Base-by-base conservation (phyloP, 1,140 invertebrate genomes). In the Drosophila simulans region DNA sequence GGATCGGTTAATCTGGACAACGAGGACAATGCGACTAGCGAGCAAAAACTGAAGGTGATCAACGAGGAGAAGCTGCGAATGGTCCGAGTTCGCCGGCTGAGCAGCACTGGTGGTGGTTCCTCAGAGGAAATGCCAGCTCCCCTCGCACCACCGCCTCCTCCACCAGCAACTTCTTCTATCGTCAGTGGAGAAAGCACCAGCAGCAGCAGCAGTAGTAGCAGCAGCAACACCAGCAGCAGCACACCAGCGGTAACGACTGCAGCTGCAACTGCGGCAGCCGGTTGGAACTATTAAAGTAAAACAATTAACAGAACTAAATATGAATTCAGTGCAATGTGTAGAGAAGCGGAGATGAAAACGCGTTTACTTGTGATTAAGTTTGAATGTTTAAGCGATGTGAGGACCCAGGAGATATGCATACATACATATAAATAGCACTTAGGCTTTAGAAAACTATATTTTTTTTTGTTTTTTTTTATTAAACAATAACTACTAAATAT, bases 311-410 rank as follows among this genome's bases (percentile, higher is more conserved):
- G 37, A 2, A 42, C 42, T 11, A 34, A 49, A n/a, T 22, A 20
- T 42, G 20, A 55, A 68, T 34, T 65, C 63, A 70, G 84, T 89
- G 84, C 84, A 89, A 89, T 89, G 83, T 62, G 49, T 70, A 48
- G 70, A 72, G 62, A 31, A 31, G 46, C 20, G 42, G 42, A 45
- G 17, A 45, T 20, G 34, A 17, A 37, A 48, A 51, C 58, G 77
- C 75, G 84, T 83, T 88, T 88, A 83, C 84, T 84, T 88, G 84
- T 89, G 84, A 89, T 89, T 89, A 80, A 84, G 82, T 85, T 85
- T 85, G 71, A 71, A 64, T 72, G 65, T 65, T 65, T 64, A 15
- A 10, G 31, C 39, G 25, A 43, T 54, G 35, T 34, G 25, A 48
- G 65, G 51, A 59, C 51, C 64, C 62, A 58, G 57, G 25, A 64